A percentile compares a stretch with the other conserved stretches of the same genome.
Conservation (phyloP, 2,113 vertebrate species). For the Thamnaconus septentrionalis region DNA sequence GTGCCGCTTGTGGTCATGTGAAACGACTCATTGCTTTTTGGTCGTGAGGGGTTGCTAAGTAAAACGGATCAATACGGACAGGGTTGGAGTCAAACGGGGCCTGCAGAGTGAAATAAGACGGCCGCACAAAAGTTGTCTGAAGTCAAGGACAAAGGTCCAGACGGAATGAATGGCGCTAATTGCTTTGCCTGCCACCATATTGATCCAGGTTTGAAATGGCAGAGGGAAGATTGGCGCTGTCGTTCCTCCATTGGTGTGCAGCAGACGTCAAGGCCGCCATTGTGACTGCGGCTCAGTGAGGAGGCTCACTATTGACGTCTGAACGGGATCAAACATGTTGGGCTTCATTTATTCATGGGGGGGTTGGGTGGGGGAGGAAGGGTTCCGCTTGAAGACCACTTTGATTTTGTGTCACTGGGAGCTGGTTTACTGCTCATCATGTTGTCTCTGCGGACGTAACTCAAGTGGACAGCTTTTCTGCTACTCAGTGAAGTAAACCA, state of each 20-base stretch:
- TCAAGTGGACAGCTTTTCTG: neutral
- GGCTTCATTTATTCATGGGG: neutral
- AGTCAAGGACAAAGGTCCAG: constrained; percentile 28
- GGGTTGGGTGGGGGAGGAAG: too few species aligned
- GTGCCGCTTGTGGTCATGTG: neutral
- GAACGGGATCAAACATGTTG: constrained; percentile 8
- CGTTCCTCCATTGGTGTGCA: constrained; percentile 20
- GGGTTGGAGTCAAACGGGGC: constrained; percentile 44
- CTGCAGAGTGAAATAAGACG: constrained; percentile 21
- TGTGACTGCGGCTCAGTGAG: neutral
- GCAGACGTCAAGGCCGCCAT: constrained; percentile 1
- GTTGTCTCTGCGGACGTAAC: neutral
- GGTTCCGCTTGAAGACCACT: neutral
- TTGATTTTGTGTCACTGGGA: neutral
- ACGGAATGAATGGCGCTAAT: constrained; percentile 42
- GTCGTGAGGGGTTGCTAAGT: constrained; percentile 1
- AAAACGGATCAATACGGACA: constrained; percentile 46
- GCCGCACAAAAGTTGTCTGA: constrained; percentile 36
- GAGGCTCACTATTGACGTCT: neutral
- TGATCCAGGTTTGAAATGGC: constrained; percentile 47
- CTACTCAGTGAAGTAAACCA: neutral
- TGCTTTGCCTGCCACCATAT: constrained; percentile 34
- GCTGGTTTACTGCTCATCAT: neutral
- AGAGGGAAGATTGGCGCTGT: constrained; percentile 2
- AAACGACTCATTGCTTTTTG: neutral